These are phyloP conservation scores for Tribolium castaneum DNA, from an alignment of 1,140 invertebrate genomes.

Conservation along the genomic window DNA sequence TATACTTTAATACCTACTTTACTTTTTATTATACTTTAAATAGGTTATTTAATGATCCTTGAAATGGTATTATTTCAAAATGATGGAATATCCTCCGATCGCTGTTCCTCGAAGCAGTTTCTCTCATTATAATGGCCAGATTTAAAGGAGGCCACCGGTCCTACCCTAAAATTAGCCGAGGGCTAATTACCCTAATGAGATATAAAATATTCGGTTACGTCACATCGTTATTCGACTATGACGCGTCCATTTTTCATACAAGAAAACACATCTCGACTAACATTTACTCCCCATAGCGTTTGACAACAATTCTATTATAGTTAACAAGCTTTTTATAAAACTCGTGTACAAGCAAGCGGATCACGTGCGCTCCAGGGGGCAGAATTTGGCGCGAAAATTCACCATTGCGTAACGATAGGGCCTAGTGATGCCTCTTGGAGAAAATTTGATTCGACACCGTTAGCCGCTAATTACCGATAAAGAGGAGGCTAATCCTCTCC, in stretches of 20 bases:
- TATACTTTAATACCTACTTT: constrained; percentile 3
- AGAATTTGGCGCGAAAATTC: constrained; percentile 14
- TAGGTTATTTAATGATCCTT: constrained; percentile 32
- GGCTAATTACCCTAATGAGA: constrained; percentile 15
- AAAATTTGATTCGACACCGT: constrained; percentile 46
- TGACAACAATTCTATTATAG: constrained; percentile 29
- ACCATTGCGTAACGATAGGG: not conserved
- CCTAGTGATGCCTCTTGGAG: constrained; percentile 34
- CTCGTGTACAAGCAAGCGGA: constrained; percentile 4
- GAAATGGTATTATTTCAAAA: constrained; percentile 27
- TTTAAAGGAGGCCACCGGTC: not conserved
- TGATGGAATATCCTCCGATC: constrained; percentile 2
- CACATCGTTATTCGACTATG: constrained; percentile 10
- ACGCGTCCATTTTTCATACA: constrained; percentile 24
- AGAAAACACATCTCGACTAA: constrained; percentile 13
- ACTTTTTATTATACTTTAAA: constrained; percentile 10
- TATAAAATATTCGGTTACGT: constrained; percentile 9
- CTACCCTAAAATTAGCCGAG: not conserved
- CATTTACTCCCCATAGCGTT: constrained; percentile 26
- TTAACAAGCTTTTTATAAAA: constrained; percentile 28
- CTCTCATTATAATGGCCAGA: not conserved
- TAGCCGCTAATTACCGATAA: constrained; percentile 36
- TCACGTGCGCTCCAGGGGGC: not conserved
- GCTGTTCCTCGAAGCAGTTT: not conserved
- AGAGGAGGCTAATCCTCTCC: not conserved